Evolutionary conservation across 2,888 invertebrate genomes (phyloP).

Genomic region (Stenolophus ochropezus): DNA sequence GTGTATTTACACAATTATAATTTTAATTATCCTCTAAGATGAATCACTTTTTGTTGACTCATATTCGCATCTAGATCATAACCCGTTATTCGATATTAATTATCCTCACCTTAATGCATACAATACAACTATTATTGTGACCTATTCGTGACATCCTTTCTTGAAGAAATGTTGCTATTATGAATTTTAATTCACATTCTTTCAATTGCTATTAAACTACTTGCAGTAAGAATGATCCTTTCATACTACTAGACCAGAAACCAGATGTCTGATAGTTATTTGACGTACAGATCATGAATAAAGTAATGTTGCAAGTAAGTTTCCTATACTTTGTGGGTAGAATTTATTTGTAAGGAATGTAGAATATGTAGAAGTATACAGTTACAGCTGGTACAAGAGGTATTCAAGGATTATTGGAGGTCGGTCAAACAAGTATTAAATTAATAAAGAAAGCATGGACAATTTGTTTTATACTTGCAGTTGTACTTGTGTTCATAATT

Average conservation of each 20-base stretch:
- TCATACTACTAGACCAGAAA: background rate
- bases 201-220: background rate
- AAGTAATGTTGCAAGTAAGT: background rate
- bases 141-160: slow-evolving; percentile 28
- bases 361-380: background rate
- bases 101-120: slow-evolving; percentile 17
- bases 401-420: background rate
- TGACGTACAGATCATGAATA: background rate
- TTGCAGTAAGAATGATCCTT: background rate
- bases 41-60: background rate
- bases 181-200: background rate
- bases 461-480: background rate
- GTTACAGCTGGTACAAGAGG: background rate
- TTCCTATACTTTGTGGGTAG: background rate
- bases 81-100: slow-evolving; percentile 14
- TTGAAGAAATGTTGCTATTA: background rate
- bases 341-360: background rate
- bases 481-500: too few species aligned
- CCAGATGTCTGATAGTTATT: background rate
- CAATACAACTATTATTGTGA: slow-evolving; percentile 11
- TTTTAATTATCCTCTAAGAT: background rate
- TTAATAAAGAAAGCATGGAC: background rate
- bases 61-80: slow-evolving; percentile 7
- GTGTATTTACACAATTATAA: background rate
- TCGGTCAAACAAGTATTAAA: background rate